Percentiles rank a stretch among this genome's conserved stretches.
phyloP scores from a whole-genome alignment of 1,140 invertebrate genomes.

The Drosophila orena region DNA sequence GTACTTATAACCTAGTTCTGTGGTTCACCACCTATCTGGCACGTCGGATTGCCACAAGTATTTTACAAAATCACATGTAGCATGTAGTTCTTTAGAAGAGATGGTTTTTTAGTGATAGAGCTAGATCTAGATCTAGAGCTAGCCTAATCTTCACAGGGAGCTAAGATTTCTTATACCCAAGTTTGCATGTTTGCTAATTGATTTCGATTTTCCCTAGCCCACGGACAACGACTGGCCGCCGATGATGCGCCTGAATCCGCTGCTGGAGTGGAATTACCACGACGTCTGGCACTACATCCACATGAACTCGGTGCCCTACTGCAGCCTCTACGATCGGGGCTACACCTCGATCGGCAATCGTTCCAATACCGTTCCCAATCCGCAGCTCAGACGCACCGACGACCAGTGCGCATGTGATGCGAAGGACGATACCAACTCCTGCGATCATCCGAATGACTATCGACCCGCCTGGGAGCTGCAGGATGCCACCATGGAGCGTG shows the following conservation, averaged over 20 bases:
- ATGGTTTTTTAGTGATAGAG: too few species aligned
- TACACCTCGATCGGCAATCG: conserved; percentile 94
- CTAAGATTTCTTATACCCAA: too few species aligned
- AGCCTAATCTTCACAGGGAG: too few species aligned
- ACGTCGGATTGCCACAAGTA: too few species aligned
- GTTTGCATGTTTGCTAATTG: too few species aligned
- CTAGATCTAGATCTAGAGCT: too few species aligned
- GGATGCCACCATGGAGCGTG: conserved; percentile 89
- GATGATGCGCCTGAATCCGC: conserved; percentile 93
- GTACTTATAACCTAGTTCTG: not conserved
- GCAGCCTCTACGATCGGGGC: conserved; percentile 94
- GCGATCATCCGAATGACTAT: conserved; percentile 84
- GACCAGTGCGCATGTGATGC: conserved; percentile 75
- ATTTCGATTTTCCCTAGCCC: conserved; percentile 85
- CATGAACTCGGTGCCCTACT: conserved; percentile 92
- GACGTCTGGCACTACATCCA: conserved; percentile 96
- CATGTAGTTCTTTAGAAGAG: too few species aligned
- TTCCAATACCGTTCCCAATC: conserved; percentile 92
- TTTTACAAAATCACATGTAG: too few species aligned
- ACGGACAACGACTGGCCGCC: conserved; percentile 95
- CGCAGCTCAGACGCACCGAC: conserved; percentile 87
- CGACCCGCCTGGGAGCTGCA: conserved; percentile 92
- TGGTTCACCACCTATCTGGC: conserved; percentile 3
- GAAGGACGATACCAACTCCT: not conserved
- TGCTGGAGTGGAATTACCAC: conserved; percentile 95